Base-by-base conservation (phyloP, 2,797 vertebrate genomes). In the Karalla daura region DNA sequence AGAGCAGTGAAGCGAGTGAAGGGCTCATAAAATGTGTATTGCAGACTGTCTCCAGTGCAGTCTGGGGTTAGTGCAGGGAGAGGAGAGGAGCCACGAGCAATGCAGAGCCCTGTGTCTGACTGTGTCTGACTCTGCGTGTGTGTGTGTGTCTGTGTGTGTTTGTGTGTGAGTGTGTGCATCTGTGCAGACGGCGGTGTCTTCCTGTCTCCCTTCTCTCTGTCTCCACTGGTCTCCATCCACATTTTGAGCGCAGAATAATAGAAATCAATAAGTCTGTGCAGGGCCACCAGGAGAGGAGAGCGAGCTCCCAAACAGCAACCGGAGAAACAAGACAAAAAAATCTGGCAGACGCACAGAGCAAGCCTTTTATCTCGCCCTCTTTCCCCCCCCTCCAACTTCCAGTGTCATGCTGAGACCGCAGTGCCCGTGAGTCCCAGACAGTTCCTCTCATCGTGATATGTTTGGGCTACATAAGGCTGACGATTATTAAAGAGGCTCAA, bases 151-250 rank as follows among this genome's bases (percentile, higher is more conserved):
- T n/a, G n/a, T n/a, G n/a, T n/a, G n/a, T n/a, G n/a, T n/a, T n/a
- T n/a, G n/a, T n/a, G n/a, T 59, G 23, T 63, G 50, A 33, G 49
- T 45, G 52, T 6, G 62, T 13, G 67, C 54, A 84, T 91, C 78
- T 69, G 69, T 81, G 91, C 79, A 94, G 92, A 93, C 94, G 91
- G 91, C 81, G 86, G 87, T 81, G 92, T 93, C 93, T 92, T 93
- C 93, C 92, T 80, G 82, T 85, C 88, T 88, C 86, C 70, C 46
- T 52, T 71, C 60, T 56, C 70, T 44, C 81, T 27, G 76, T 86
- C 92, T 90, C 87, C 89, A 86, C 76, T 72, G 41, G 87, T 91
- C 87, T 90, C 83, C 88, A 70, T 88, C 90, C 81, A 90, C 88
- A 91, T 91, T n/a, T 79, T 74, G 69, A 78, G 80, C 64, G 68